Base-by-base conservation (phyloP, 2,113 vertebrate genomes). In the Fregata magnificens region DNA sequence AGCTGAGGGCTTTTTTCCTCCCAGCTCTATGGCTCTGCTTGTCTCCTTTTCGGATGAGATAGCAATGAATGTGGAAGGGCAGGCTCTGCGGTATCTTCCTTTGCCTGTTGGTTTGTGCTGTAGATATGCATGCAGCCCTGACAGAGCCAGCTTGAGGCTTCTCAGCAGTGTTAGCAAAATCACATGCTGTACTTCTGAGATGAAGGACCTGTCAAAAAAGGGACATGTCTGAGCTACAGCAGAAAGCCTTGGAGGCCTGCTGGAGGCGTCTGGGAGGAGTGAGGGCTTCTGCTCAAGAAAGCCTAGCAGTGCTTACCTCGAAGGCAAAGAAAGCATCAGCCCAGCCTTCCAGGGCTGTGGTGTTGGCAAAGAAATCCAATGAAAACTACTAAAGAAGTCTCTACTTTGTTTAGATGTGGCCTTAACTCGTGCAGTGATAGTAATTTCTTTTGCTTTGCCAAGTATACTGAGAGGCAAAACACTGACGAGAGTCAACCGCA, bases 41-140 rank as follows among this genome's bases (percentile, higher is more conserved):
- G 71, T 38, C 67, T 89, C 28, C 38, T 65, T 40, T 90, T 61
- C 69, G 81, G 86, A 89, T 81, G 56, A 91, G 88, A 49, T 44
- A 80, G 36, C 44, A 84, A 82, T 94, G 74, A 85, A 91, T 89
- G 93, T 87, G 73, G 93, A 87, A 91, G 73, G 90, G 65, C 94
- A 95, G 81, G 88, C 93, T 93, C 65, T 95, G 83, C 11, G 4
- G 13, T 73, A 8, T 47, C 82, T 32, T 70, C 38, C 58, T 90
- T 66, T 83, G 45, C 66, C 44, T 92, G 34, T 55, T 85, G 65
- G 21, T 52, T 69, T 74, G 56, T 63, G 50, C 65, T 56, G 1
- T 52, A 44, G 16, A 29, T 13, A 18, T n/a, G 29, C 16, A 15
- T 55, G 31, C 52, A 74, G 16, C 31, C 61, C 62, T 76, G 65